phyloP scores from a whole-genome alignment of 2,113 vertebrate species.

The Cyanoramphus novaezelandiae region DNA sequence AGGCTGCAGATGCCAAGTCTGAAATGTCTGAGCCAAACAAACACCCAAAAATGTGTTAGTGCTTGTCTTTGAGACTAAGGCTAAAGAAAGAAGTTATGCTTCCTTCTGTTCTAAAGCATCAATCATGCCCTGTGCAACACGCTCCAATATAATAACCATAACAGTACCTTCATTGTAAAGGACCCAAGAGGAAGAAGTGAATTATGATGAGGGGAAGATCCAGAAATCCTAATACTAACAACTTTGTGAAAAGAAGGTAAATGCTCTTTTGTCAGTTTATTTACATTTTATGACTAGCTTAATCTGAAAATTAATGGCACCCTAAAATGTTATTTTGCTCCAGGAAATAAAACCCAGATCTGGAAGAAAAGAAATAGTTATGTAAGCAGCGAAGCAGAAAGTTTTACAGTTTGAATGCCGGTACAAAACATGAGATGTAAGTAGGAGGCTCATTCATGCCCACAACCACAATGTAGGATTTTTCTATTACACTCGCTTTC shows the following conservation, averaged over 20 bases:
- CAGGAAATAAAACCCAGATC: slow-evolving; percentile 49
- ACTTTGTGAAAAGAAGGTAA: slow-evolving; percentile 41
- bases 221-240: slow-evolving; percentile 58
- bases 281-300: slow-evolving; percentile 57
- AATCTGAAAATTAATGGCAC: slow-evolving; percentile 51
- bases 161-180: slow-evolving; percentile 56
- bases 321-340: slow-evolving; percentile 36
- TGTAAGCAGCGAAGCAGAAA: not conserved
- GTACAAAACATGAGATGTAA: not conserved
- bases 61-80: not conserved
- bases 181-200: slow-evolving; percentile 51
- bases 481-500: not conserved
- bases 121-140: slow-evolving; percentile 5
- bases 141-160: not conserved
- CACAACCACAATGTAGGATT: not conserved
- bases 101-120: slow-evolving; percentile 42
- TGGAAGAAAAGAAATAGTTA: slow-evolving; percentile 22
- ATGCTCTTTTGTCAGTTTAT: slow-evolving; percentile 61
- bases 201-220: slow-evolving; percentile 48
- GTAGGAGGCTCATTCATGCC: not conserved
- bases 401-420: not conserved
- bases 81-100: slow-evolving; percentile 24
- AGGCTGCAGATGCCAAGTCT: not conserved
- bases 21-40: not conserved
- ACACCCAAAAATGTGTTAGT: not conserved